These are phyloP conservation scores for Pelmatolapia mariae DNA, from an alignment of 2,113 vertebrate genomes.

Conservation along the genomic window DNA sequence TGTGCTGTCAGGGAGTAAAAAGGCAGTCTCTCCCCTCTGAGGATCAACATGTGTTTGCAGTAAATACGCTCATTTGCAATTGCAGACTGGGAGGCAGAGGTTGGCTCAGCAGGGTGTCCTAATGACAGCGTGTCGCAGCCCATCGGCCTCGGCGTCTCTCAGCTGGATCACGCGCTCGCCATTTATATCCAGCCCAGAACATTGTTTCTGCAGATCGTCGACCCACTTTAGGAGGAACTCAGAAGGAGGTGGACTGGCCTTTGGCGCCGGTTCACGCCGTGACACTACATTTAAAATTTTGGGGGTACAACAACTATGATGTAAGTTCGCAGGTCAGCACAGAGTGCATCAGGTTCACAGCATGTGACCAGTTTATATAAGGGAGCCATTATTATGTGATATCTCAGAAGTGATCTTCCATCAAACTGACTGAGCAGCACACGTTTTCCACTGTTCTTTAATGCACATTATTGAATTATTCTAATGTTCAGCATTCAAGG, in stretches of 20 bases:
- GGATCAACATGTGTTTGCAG: constrained; percentile 5
- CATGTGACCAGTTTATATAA: not conserved
- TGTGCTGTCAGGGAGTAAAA: constrained; percentile 2
- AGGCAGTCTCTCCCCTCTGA: not conserved
- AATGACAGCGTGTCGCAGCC: constrained; percentile 53
- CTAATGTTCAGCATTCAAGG: not conserved
- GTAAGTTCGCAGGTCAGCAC: not conserved
- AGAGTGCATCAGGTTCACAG: not conserved
- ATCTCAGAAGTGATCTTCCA: not conserved
- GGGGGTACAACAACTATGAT: not conserved
- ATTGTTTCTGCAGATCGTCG: constrained; percentile 24
- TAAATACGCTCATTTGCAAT: constrained; percentile 60
- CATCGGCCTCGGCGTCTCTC: constrained; percentile 13
- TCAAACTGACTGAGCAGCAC: not conserved
- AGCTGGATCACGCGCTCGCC: constrained; percentile 14
- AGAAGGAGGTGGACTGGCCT: not conserved
- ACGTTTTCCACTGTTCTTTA: not conserved
- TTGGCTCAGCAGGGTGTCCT: constrained; percentile 55
- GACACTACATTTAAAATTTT: not conserved
- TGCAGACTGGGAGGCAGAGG: constrained; percentile 48
- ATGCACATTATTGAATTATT: not conserved
- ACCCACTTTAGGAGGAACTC: not conserved
- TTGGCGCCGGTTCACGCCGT: not conserved
- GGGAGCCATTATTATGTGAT: not conserved
- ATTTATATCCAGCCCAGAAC: constrained; percentile 33